Conservation (phyloP, 2,113 vertebrate species). For the Cyphomyrus plagiostoma region DNA sequence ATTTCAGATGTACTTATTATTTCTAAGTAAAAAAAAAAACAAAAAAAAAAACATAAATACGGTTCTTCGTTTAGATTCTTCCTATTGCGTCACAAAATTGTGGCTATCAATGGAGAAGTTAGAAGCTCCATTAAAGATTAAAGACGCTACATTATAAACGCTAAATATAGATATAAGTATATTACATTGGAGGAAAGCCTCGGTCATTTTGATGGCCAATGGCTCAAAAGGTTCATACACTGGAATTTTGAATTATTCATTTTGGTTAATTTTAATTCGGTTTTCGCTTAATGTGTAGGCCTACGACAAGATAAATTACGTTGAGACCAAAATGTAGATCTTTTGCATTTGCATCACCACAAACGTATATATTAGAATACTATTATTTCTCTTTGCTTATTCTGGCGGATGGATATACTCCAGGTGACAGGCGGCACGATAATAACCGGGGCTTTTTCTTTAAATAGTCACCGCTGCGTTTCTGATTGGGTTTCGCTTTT, state of each 20-base stretch:
- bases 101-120: not conserved
- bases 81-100: not conserved
- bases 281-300: not conserved
- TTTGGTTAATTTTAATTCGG: not conserved
- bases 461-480: slow-evolving; percentile 63
- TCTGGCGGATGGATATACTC: slow-evolving; percentile 41
- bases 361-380: not conserved
- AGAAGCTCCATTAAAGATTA: not conserved
- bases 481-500: slow-evolving; percentile 25
- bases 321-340: not conserved
- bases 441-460: slow-evolving; percentile 61
- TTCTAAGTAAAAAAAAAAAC: not conserved
- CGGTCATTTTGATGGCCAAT: not conserved
- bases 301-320: not conserved
- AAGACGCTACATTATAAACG: not conserved
- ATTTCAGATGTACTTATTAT: not conserved
- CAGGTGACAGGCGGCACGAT: slow-evolving; percentile 44
- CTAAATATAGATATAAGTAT: not conserved
- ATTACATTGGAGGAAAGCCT: not conserved
- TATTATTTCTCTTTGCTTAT: not conserved
- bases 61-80: not conserved
- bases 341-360: not conserved
- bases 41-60: not conserved
- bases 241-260: not conserved
- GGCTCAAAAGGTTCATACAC: not conserved